Base-by-base conservation (phyloP, 2,113 vertebrate species). In the Lepidothrix coronata region DNA sequence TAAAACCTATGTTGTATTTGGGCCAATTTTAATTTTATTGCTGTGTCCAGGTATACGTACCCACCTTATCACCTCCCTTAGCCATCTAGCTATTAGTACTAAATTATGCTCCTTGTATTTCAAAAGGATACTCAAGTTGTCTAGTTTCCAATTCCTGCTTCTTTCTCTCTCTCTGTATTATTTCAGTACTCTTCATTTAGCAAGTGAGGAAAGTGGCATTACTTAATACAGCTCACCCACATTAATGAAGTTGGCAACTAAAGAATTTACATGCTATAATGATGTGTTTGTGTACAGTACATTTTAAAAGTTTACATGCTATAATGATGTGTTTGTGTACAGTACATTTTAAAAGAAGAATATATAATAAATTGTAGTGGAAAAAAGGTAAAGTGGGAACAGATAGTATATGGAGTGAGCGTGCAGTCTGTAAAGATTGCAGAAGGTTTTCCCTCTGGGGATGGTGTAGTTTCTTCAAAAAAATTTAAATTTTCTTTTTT, bases 251-350 rank as follows among this genome's bases (percentile, higher is more conserved):
- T 52, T 94, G 78, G 39, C 71, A 94, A 11, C 67, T 59, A 71
- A 87, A 77, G 49, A 78, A 96, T 96, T 95, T 96, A 65, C 92
- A 71, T 94, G 35, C 30, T 91, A 24, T 94, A 94, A 97, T 95
- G 89, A 95, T 71, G 61, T 89, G 76, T 66, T 96, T 96, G 81
- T 94, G 90, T 96, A 84, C 14, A 41, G 49, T 41, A 72, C 48
- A 48, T 86, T 95, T 96, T 93, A 74, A 93, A 94, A 91, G 54
- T 96, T 95, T 96, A 65, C 92, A 71, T 94, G 35, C 30, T 91
- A 24, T 94, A 94, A 97, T 95, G 89, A 95, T 71, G 61, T 89
- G 76, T 66, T 96, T 96, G 81, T 94, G 90, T 96, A 84, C 14
- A 41, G 49, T 41, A 72, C 48, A 48, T 86, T 95, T 96, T 93